Evolutionary conservation across 2,888 invertebrate genomes (phyloP), one percentile per base, ranked within the genome.

Genomic region (Callyntrura guangdongensis): DNA sequence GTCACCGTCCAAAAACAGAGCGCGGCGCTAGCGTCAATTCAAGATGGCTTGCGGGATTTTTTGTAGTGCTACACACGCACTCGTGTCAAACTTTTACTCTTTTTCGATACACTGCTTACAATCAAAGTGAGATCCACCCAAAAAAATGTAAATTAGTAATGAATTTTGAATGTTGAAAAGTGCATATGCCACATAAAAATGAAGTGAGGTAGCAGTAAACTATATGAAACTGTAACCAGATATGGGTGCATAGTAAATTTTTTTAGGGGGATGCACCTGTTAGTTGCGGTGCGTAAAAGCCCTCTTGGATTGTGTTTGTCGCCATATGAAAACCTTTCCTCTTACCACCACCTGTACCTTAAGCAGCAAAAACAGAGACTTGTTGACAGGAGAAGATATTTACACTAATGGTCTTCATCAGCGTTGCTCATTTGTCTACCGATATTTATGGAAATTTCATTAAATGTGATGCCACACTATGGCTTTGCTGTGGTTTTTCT

Each of bases 201-300:
- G 4, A 67, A 67, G 67, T 67, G 67, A 67, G 67, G 67, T 67
- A 67, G 67, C 67, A 27, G 61, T 20, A 61, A 61, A 61, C n/a
- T n/a, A n/a, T n/a, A n/a, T n/a, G n/a, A n/a, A n/a, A n/a, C 27
- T 67, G 67, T 14, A 67, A 67, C 27, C 67, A 11, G 67, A 67
- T 67, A 67, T 67, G 67, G 67, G 6, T 27, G 27, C 27, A 67
- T 27, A n/a, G n/a, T n/a, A n/a, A n/a, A n/a, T n/a, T n/a, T n/a
- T n/a, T n/a, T n/a, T n/a, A n/a, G n/a, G n/a, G n/a, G n/a, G n/a
- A n/a, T n/a, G n/a, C n/a, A n/a, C n/a, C n/a, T n/a, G n/a, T n/a
- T n/a, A n/a, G n/a, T n/a, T n/a, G n/a, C n/a, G n/a, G n/a, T n/a
- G n/a, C n/a, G n/a, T n/a, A n/a, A n/a, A n/a, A n/a, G n/a, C n/a